Percentiles rank a stretch among this genome's conserved stretches.
Conservation (phyloP, 2,797 vertebrate species). For the Neoniphon sammara region DNA sequence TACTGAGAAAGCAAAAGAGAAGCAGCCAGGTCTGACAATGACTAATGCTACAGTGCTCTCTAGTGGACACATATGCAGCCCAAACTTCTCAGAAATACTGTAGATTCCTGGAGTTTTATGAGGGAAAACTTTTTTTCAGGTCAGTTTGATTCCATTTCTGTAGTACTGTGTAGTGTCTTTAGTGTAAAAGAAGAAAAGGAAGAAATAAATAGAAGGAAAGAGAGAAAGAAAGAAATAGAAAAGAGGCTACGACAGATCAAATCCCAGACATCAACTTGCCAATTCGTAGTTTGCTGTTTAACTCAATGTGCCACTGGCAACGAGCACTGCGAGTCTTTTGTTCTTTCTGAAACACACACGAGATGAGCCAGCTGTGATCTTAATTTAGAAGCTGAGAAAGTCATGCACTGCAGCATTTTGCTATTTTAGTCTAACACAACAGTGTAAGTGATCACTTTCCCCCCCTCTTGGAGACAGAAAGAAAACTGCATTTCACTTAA, state of each 20-base stretch:
- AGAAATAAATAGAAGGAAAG: neutral
- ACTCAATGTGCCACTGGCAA: too few species aligned
- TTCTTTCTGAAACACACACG: too few species aligned
- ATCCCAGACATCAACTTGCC: neutral
- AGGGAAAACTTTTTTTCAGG: conserved; percentile 1
- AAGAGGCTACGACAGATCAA: neutral
- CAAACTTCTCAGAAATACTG: conserved; percentile 17
- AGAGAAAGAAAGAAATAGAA: neutral
- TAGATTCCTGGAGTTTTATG: conserved; percentile 15
- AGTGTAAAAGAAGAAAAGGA: neutral
- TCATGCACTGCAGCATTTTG: too few species aligned
- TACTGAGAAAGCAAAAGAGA: neutral
- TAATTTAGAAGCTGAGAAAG: too few species aligned
- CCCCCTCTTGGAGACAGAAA: too few species aligned
- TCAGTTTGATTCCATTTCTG: neutral
- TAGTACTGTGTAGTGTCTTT: neutral
- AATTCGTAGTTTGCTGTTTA: neutral
- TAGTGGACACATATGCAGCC: conserved; percentile 72
- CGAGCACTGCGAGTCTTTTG: too few species aligned
- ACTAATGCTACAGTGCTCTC: conserved; percentile 73
- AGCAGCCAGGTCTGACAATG: conserved; percentile 33
- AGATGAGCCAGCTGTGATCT: too few species aligned
- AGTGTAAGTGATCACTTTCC: too few species aligned
- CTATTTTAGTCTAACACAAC: too few species aligned
- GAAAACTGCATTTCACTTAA: too few species aligned